Evolutionary conservation across 2,888 invertebrate genomes (phyloP), one percentile per base, ranked within the genome.

Genomic region (Melinaea marsaeus): DNA sequence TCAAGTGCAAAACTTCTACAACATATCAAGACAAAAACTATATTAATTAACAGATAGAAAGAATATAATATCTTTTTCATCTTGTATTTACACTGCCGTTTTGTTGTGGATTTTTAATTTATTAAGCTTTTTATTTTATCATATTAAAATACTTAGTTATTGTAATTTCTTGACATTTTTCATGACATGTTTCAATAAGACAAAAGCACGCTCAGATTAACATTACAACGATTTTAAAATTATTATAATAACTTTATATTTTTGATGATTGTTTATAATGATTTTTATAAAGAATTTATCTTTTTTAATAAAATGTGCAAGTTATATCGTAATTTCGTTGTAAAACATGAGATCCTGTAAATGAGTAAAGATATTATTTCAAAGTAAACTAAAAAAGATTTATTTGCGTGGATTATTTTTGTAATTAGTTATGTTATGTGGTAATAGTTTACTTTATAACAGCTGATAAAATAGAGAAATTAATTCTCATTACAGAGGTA

Each of bases 1-100:
- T 74, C 69, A 71, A 61, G 72, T 70, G 67, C 66, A 75, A 79
- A 79, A 78, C 83, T 81, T 80, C 80, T 73, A 72, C 69, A 74
- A 88, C 88, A 88, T 88, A 88, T 88, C 88, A 86, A 54, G 42
- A 45, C 13, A n/a, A n/a, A 60, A 22, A 11, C 9, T 51, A 32
- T 32, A 51, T 32, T 32, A 32, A 9, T 22, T 22, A 22, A 22
- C 22, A 22, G 22, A 22, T 22, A 22, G 22, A 22, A 22, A 22
- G 22, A 22, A 22, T 22, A 22, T 51, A 51, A 51, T 51, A 51
- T 32, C 32, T 51, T 9, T 51, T 32, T 51, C 32, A 32, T 11
- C 22, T 51, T 51, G 51, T 11, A 51, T 51, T 57, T 34, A 58
- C 64, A 64, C 64, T 64, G 64, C 64, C 63, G 9, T 60, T 63